Base-by-base conservation (phyloP, 1,140 invertebrate genomes). In the Neelides sp. region DNA sequence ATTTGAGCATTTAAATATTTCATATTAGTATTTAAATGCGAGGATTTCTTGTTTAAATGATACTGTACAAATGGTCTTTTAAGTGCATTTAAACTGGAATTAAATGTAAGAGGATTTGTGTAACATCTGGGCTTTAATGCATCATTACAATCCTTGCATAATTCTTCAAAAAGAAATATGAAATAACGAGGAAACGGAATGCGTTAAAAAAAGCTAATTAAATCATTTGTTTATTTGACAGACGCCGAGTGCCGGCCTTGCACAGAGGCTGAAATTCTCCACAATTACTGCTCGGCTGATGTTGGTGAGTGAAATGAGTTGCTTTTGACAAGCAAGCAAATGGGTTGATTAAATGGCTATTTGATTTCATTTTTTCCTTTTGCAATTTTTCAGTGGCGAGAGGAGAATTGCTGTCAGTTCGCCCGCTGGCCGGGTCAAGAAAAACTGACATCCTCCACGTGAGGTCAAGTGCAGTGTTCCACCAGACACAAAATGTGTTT, bases 201-300 rank as follows among this genome's bases (percentile, higher is more conserved):
- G n/a, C n/a, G n/a, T n/a, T n/a, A n/a, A n/a, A n/a, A n/a, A n/a
- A n/a, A n/a, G n/a, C n/a, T n/a, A n/a, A n/a, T n/a, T n/a, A n/a
- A n/a, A n/a, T n/a, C n/a, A 32, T 32, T 32, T 32, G 7, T 32
- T 7, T 8, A 32, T 48, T 50, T 42, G n/a, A 23, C 39, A 50
- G 48, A 50, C 43, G 48, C 42, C 43, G 48, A 50, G 35, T 50
- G 48, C 39, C 48, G 48, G 23, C 48, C 48, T 50, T 50, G 48
- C 39, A 50, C 39, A 27, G 48, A 50, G 24, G 39, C 32, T 19
- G 48, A 50, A 30, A 32, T 50, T 30, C 48, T 50, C 17, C 39
- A 50, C 26, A 26, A 32, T 40, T 50, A 50, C 32, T 50, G 48
- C 32, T 26, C 27, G 41, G 48, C 48, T 42, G 48, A 50, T 50